Evolutionary conservation across 2,113 vertebrate species (phyloP).

Genomic region (Sinocyclocheilus anshuiensis): DNA sequence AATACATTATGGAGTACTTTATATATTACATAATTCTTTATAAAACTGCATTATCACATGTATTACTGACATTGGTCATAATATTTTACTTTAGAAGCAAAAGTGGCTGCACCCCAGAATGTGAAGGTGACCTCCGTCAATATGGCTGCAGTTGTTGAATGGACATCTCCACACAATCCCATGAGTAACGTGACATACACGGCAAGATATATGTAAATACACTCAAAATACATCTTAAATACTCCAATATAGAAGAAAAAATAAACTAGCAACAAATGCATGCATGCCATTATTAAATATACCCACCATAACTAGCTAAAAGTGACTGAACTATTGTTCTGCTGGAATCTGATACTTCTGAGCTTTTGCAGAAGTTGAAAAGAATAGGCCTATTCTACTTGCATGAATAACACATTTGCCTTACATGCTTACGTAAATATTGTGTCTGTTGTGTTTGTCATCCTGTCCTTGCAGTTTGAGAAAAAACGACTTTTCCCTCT

Average conservation of each 20-base stretch:
- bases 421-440: neutral
- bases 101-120: slow-evolving; percentile 6
- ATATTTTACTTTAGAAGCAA: neutral
- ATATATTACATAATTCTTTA: no score
- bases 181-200: slow-evolving; percentile 16
- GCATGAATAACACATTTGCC: neutral
- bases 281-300: neutral
- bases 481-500: neutral
- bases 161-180: neutral
- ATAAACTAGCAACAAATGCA: neutral
- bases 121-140: slow-evolving; percentile 18
- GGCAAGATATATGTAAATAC: slow-evolving; percentile 8
- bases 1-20: no score
- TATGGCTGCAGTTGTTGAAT: slow-evolving; percentile 22
- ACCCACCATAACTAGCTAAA: neutral
- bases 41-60: neutral
- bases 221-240: neutral
- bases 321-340: neutral
- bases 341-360: neutral
- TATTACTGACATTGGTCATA: neutral
- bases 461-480: neutral
- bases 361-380: slow-evolving; percentile 17
- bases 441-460: neutral
- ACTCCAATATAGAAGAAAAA: neutral
- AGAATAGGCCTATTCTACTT: neutral